phyloP scores from a whole-genome alignment of 2,888 invertebrate species.

The Harpagoxenus sublaevis region DNA sequence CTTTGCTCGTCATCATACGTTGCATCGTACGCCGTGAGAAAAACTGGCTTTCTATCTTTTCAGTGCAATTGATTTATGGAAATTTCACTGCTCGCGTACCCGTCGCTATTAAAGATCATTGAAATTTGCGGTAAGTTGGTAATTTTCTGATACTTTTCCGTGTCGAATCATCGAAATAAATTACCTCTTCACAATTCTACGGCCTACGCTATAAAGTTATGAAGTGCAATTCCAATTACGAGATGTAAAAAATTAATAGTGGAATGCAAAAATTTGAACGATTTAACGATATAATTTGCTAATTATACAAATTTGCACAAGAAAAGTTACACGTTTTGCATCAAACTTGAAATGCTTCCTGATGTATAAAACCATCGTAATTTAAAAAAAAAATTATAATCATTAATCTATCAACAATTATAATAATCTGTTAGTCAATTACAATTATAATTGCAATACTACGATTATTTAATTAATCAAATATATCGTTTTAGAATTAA shows the following conservation, averaged over 20 bases:
- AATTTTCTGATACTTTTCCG: conserved; percentile 12
- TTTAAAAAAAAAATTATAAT: background rate
- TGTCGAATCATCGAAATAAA: conserved; percentile 20
- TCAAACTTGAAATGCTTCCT: background rate
- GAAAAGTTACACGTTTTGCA: background rate
- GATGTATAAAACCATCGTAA: background rate
- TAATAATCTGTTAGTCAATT: background rate
- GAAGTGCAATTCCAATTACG: background rate
- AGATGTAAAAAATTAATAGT: background rate
- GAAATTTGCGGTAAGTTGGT: conserved; percentile 3
- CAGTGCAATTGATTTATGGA: conserved; percentile 40
- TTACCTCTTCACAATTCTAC: conserved; percentile 3
- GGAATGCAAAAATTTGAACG: background rate
- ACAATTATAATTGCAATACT: background rate
- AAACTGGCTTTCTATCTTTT: conserved; percentile 43
- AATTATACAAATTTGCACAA: background rate
- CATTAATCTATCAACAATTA: background rate
- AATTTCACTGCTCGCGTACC: conserved; percentile 35
- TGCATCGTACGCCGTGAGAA: conserved; percentile 14
- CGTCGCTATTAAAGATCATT: conserved; percentile 28
- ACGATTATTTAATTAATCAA: background rate
- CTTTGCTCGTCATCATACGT: conserved; percentile 25
- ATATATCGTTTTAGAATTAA: background rate
- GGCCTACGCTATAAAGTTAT: background rate
- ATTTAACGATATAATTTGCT: background rate